Evolutionary conservation across 2,888 invertebrate genomes (phyloP).

Genomic region (Mechanitis messenoides): DNA sequence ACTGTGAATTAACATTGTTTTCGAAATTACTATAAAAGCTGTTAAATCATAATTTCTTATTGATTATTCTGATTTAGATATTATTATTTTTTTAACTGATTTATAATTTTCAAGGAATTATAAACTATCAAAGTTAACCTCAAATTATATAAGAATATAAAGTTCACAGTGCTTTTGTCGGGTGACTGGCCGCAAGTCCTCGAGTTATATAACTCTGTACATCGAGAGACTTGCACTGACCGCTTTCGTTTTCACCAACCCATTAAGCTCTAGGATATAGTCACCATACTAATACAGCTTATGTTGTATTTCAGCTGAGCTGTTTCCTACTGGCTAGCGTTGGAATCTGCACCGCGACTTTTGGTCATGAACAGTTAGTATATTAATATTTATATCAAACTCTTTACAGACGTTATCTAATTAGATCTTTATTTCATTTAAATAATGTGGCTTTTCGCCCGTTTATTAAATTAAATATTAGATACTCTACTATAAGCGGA

Average conservation of each 20-base stretch:
- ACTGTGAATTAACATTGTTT: no score
- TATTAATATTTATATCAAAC: conserved; percentile 38
- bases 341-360: conserved; percentile 70
- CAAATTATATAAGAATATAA: no score
- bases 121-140: no score
- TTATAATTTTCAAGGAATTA: no score
- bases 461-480: conserved; percentile 17
- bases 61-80: no score
- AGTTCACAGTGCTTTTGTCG: background rate
- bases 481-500: conserved; percentile 22
- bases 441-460: conserved; percentile 5
- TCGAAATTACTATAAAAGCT: no score
- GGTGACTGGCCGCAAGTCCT: conserved; percentile 11
- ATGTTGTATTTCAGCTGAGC: conserved; percentile 67
- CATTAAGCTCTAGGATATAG: conserved; percentile 15
- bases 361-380: conserved; percentile 74
- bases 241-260: conserved; percentile 41
- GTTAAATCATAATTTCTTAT: no score
- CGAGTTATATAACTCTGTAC: conserved; percentile 27
- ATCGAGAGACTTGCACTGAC: conserved; percentile 31
- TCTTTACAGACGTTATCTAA: conserved; percentile 24
- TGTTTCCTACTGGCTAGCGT: conserved; percentile 64
- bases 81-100: no score
- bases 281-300: conserved; percentile 9
- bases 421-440: conserved; percentile 7